Evolutionary conservation across 2,113 vertebrate species (phyloP).

Genomic region (Pachyramphus minor): DNA sequence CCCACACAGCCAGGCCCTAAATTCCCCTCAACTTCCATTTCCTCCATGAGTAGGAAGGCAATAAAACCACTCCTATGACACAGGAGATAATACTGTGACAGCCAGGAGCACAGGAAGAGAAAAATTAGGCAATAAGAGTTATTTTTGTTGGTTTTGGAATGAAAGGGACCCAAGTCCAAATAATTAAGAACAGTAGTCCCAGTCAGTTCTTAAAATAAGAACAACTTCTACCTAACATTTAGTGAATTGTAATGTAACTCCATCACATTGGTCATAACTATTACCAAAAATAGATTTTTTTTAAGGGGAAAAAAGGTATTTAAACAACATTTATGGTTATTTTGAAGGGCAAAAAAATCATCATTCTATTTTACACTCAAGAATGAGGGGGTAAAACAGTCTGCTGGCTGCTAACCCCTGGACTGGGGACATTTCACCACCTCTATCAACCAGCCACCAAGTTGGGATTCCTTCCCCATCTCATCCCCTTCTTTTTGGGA

Average conservation of each 20-base stretch:
- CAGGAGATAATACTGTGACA: accelerated
- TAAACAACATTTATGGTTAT: not conserved
- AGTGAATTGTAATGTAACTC: not conserved
- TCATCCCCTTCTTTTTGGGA: not conserved
- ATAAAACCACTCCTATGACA: not conserved
- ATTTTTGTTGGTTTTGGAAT: not conserved
- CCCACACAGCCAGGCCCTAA: not conserved
- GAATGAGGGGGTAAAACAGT: not conserved
- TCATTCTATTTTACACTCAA: not conserved
- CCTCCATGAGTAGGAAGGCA: not conserved
- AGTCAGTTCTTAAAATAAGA: not conserved
- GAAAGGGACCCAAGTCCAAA: not conserved
- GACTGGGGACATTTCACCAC: not conserved
- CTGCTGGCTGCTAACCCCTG: not conserved
- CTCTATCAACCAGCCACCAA: not conserved
- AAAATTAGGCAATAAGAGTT: not conserved
- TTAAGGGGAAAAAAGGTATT: not conserved
- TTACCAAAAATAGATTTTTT: not conserved
- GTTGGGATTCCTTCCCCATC: not conserved
- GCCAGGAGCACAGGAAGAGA: not conserved
- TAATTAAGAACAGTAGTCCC: not conserved
- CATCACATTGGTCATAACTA: not conserved
- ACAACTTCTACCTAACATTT: not conserved
- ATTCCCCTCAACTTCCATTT: not conserved
- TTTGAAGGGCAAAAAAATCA: not conserved